Conservation (phyloP, 1,140 invertebrate species). For the Leptopilina clavipes region DNA sequence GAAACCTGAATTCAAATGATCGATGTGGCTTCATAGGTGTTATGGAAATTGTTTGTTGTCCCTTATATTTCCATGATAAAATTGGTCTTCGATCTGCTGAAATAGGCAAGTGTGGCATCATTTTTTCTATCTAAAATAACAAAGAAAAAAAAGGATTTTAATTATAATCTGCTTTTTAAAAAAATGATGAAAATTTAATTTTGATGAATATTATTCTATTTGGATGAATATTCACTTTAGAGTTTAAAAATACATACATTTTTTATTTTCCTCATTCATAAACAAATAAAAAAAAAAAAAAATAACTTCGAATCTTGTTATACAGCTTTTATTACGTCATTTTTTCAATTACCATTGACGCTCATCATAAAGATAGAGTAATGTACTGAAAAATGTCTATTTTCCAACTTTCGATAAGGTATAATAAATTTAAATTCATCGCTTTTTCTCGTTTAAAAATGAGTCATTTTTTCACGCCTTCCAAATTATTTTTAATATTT, state of each 20-base stretch:
- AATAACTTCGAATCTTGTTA: background rate
- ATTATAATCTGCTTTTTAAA: no score
- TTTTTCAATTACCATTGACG: background rate
- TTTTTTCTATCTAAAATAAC: background rate
- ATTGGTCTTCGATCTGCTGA: constrained; percentile 57
- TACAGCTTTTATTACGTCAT: constrained; percentile 5
- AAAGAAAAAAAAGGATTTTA: background rate
- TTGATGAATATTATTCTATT: no score
- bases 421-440: background rate
- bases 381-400: background rate
- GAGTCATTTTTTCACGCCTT: background rate
- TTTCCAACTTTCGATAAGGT: background rate
- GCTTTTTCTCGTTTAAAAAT: background rate
- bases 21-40: constrained; percentile 62
- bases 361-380: background rate
- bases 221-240: background rate
- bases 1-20: constrained; percentile 45
- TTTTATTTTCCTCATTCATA: constrained; percentile 6
- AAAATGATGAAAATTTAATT: no score
- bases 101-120: constrained; percentile 47
- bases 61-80: constrained; percentile 51
- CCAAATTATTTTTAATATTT: no score
- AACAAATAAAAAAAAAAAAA: background rate
- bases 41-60: constrained; percentile 68
- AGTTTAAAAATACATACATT: background rate